Base-by-base conservation (phyloP, 2,888 invertebrate species). In the Aspidiotus rigidus region DNA sequence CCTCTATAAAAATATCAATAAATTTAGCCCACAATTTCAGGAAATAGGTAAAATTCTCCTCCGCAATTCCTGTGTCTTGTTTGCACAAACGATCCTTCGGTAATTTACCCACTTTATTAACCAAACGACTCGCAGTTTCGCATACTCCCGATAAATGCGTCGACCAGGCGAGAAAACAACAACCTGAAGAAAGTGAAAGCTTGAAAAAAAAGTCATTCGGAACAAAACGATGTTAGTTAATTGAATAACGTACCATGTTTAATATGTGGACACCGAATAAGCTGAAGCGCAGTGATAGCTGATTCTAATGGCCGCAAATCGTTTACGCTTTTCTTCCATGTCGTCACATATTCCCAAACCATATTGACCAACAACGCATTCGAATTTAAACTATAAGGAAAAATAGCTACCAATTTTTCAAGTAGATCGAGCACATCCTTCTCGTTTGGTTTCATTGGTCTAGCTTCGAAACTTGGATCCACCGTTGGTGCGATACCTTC, bases 281-380 rank as follows among this genome's bases (percentile, higher is more conserved):
- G 80, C 66, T 81, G 81, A 62, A 93, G 79, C 76, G 89, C 90
- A 64, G 80, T 80, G 7, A 93, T 75, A 0, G 89, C 86, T n/a
- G 87, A 85, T 72, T 85, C 82, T 44, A 95, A 81, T 74, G 85
- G 81, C 13, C 83, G 80, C 7, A 88, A 80, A 72, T 83, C 81
- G 59, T 85, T 81, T 71, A 86, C 82, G 73, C 88, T 84, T 77
- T 88, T 90, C 76, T 90, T 89, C 94, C 95, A 96, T 64, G 85
- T 83, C 73, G 89, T 84, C 67, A 90, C 86, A 77, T 90, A 93
- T 77, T 95, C 94, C 95, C 95, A 95, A 73, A 88, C 86, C 83
- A 94, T 87, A 77, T 94, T 92, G 13, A 89, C 85, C 62, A 94
- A 80, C 55, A 96, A 80, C 54, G 88, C 85, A 75, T 89, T 87